phyloP scores from a whole-genome alignment of 2,888 invertebrate species.

The Pterostichus madidus region DNA sequence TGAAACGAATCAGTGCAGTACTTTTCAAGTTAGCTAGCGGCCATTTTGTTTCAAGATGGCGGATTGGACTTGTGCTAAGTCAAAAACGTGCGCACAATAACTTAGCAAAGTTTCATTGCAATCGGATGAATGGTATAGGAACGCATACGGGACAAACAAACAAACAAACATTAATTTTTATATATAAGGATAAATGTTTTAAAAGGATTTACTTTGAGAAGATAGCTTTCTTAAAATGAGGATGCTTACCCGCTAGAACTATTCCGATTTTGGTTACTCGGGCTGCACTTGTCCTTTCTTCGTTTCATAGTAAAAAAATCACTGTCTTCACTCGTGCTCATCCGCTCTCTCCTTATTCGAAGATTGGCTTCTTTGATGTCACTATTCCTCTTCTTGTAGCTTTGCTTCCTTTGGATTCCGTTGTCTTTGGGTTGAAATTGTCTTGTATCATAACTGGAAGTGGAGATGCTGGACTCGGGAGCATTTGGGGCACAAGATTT shows the following conservation, averaged over 20 bases:
- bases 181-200: too few species aligned
- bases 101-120: too few species aligned
- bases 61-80: too few species aligned
- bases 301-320: slow-evolving; percentile 76
- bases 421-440: slow-evolving; percentile 80
- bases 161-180: too few species aligned
- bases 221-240: too few species aligned
- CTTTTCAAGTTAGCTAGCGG: too few species aligned
- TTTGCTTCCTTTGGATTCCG: slow-evolving; percentile 70
- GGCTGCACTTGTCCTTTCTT: slow-evolving; percentile 71
- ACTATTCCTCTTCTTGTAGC: slow-evolving; percentile 67
- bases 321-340: slow-evolving; percentile 77
- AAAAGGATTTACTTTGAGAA: too few species aligned
- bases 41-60: too few species aligned
- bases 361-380: slow-evolving; percentile 11
- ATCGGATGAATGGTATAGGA: too few species aligned
- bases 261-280: slow-evolving; percentile 73
- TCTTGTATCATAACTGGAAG: slow-evolving; percentile 82
- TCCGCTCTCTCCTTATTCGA: slow-evolving; percentile 70
- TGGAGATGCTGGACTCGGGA: slow-evolving; percentile 81
- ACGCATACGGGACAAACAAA: too few species aligned
- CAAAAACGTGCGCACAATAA: too few species aligned
- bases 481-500: background rate
- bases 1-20: too few species aligned
- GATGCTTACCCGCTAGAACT: slow-evolving; percentile 77